Conservation (phyloP, 2,888 invertebrate species). For the Parasteatoda lunata region DNA sequence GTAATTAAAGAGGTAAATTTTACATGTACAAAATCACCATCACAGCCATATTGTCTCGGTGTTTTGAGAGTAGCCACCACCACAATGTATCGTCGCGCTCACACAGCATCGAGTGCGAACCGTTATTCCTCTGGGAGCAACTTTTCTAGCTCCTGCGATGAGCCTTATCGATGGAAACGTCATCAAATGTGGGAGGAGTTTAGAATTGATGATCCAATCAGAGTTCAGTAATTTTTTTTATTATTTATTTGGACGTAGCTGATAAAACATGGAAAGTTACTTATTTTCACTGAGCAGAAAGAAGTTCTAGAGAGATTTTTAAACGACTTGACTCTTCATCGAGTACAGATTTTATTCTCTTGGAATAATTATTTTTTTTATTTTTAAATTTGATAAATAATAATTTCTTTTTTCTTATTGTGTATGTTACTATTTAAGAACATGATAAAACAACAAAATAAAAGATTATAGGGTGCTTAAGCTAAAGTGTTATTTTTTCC, state of each 20-base stretch:
- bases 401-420: no score
- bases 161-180: slow-evolving; percentile 60
- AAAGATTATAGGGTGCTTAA: no score
- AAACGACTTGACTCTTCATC: no score
- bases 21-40: slow-evolving; percentile 21
- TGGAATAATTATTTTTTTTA: no score
- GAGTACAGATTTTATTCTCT: no score
- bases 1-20: background rate
- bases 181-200: slow-evolving; percentile 36
- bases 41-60: slow-evolving; percentile 16
- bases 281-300: background rate
- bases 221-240: slow-evolving; percentile 15
- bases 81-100: slow-evolving; percentile 34
- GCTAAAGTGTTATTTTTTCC: no score
- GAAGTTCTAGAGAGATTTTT: background rate
- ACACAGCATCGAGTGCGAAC: slow-evolving; percentile 58
- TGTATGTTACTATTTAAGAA: no score
- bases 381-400: no score
- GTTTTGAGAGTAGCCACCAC: background rate
- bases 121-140: slow-evolving; percentile 60
- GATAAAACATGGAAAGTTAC: background rate
- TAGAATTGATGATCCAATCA: slow-evolving; percentile 45
- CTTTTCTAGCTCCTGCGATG: slow-evolving; percentile 65
- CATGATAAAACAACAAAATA: no score
- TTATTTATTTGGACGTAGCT: background rate